Conservation (phyloP, 92 coral and sea anemone species). For the Parazoanthus atlanticus region DNA sequence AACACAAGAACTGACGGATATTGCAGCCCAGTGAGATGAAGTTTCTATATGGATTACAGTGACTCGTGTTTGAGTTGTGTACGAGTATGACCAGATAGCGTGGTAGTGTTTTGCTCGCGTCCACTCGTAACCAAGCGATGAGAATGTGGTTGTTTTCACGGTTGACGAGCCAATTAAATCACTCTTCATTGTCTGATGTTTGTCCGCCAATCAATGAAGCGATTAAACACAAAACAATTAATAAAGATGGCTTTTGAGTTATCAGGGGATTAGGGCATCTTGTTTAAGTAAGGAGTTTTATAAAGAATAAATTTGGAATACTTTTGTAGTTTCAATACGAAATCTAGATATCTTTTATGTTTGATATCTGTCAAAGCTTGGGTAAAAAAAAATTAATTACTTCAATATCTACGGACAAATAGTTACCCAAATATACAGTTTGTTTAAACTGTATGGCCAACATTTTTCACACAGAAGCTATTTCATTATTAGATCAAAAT, state of each 20-base stretch:
- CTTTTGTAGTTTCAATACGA: not conserved
- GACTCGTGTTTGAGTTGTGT: not conserved
- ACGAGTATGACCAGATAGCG: not conserved
- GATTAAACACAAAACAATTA: slow-evolving; percentile 8
- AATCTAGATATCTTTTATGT: not conserved
- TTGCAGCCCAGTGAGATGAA: not conserved
- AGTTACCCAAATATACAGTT: too few species aligned
- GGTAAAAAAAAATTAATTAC: too few species aligned
- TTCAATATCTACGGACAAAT: too few species aligned
- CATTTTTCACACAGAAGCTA: too few species aligned
- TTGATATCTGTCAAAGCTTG: too few species aligned
- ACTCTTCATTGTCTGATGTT: slow-evolving; percentile 43
- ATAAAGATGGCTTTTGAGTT: not conserved
- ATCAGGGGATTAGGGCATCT: not conserved
- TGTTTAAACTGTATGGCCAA: too few species aligned
- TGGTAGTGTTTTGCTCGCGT: slow-evolving; percentile 51
- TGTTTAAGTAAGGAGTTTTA: not conserved
- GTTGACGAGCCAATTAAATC: slow-evolving; percentile 53
- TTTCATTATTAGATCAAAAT: too few species aligned
- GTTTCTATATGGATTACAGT: not conserved
- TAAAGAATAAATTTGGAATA: not conserved
- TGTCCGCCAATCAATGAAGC: slow-evolving; percentile 45
- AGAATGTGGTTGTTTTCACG: not conserved
- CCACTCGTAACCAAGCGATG: slow-evolving; percentile 61
- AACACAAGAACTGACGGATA: not conserved